These are phyloP conservation scores for Lucilia sericata DNA, from an alignment of 1,140 invertebrate genomes.

Conservation along the genomic window DNA sequence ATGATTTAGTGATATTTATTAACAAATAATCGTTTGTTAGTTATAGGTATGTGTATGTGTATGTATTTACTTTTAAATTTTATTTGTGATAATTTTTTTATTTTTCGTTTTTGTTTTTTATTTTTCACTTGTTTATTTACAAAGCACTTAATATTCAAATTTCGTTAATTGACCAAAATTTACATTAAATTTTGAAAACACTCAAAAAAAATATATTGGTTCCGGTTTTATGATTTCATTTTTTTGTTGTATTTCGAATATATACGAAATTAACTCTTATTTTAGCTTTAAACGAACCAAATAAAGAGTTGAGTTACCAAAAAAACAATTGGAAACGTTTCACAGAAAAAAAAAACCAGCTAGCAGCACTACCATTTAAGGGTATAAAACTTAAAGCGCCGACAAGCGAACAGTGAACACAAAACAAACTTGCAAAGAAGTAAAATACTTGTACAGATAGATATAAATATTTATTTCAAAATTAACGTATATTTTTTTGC, in stretches of 20 bases:
- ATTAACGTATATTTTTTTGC: background rate
- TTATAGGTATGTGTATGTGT: too few relatives aligned
- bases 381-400: background rate
- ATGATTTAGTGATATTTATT: too few relatives aligned
- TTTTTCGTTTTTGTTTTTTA: background rate
- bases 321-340: background rate
- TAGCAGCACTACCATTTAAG: background rate
- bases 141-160: slow-evolving; percentile 2
- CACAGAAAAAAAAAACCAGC: background rate
- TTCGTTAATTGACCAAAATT: slow-evolving; percentile 18
- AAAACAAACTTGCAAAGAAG: background rate
- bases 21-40: background rate
- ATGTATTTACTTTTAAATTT: too few relatives aligned
- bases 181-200: background rate
- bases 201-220: background rate
- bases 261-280: slow-evolving; percentile 5
- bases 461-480: background rate
- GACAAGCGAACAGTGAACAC: too few relatives aligned
- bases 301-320: slow-evolving; percentile 20
- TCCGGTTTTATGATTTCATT: slow-evolving; percentile 17
- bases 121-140: background rate
- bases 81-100: background rate
- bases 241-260: background rate
- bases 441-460: background rate
- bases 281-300: background rate